Base-by-base conservation (phyloP, 2,888 invertebrate species). In the Nephrotoma flavescens region DNA sequence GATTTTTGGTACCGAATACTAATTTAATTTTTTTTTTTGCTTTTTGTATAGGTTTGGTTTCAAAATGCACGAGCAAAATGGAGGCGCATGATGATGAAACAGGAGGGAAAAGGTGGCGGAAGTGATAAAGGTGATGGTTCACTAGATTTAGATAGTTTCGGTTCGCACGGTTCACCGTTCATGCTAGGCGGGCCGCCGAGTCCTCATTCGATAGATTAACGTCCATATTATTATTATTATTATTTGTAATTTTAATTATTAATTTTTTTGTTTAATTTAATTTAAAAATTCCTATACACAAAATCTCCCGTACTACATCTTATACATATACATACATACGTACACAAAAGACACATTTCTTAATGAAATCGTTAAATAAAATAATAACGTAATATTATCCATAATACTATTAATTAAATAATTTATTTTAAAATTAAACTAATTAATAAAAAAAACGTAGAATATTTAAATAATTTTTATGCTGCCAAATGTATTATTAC, bases 21-120 rank as follows among this genome's bases (percentile, higher is more conserved):
- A 31, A 31, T 31, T 31, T 31, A 31, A 31, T 2, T 31, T 3
- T 31, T 31, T 3, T 31, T 31, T 31, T 31, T 31, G 31, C 0
- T 31, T 31, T 31, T 31, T 31, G 31, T 31, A 31, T 89, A 99
- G 98, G 99, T 99, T 0, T 99, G 99, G 99, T 99, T 99, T 92
- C 99, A 99, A 94, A 99, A 99, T 91, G 99, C 99, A 0, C 93
- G 99, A 86, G 99, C 99, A 52, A 99, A 99, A 93, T 99, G 98
- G 96, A 95, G 99, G 88, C 94, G 99, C 86, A 98, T 97, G 91
- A 94, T 97, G 91, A 96, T 97, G 96, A 93, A 97, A 86, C 97
- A 97, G 90, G 97, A 97, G 90, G 94, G 94, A 85, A 90, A 90
- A 86, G 86, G 87, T 42, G 90, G 90, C 83, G 89, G 91, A 88